phyloP scores from a whole-genome alignment of 2,797 vertebrate genomes.

The Enteromius paludinosus region DNA sequence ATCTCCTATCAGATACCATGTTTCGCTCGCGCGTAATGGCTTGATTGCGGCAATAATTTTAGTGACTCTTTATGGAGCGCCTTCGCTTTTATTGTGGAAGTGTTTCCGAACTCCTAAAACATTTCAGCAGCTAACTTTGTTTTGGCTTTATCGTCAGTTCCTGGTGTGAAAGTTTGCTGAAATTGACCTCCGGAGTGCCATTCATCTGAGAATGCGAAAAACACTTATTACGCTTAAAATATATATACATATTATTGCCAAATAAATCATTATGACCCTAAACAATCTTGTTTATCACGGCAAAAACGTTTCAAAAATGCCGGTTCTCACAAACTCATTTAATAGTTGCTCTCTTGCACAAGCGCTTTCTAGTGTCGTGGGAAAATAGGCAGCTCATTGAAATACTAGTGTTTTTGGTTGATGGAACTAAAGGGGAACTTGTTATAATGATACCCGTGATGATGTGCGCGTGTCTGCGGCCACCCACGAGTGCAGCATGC shows the following conservation, averaged over 20 bases:
- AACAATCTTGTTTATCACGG: neutral
- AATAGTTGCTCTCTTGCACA: neutral
- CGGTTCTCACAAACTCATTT: neutral
- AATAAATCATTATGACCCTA: neutral
- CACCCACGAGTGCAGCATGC: conserved; percentile 15
- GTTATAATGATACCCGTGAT: conserved; percentile 23
- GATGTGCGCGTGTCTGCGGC: conserved; percentile 26
- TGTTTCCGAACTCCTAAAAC: conserved; percentile 32
- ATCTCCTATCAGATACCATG: conserved; percentile 24
- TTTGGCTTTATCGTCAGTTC: conserved; percentile 10
- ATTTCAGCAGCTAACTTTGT: conserved; percentile 5
- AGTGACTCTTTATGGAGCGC: conserved; percentile 34
- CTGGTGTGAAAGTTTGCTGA: neutral
- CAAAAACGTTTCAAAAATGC: conserved; percentile 1
- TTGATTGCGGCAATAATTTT: conserved; percentile 30
- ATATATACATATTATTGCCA: neutral
- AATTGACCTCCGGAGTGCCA: neutral
- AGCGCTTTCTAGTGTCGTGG: neutral
- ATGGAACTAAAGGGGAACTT: conserved; percentile 29
- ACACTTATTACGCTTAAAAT: neutral
- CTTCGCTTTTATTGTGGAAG: conserved; percentile 10
- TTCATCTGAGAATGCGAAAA: neutral
- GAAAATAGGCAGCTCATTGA: neutral
- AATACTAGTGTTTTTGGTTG: neutral
- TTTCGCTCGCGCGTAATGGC: conserved; percentile 24